phyloP scores from a whole-genome alignment of 2,113 vertebrate genomes.

The Rhynchopsitta pachyrhyncha region DNA sequence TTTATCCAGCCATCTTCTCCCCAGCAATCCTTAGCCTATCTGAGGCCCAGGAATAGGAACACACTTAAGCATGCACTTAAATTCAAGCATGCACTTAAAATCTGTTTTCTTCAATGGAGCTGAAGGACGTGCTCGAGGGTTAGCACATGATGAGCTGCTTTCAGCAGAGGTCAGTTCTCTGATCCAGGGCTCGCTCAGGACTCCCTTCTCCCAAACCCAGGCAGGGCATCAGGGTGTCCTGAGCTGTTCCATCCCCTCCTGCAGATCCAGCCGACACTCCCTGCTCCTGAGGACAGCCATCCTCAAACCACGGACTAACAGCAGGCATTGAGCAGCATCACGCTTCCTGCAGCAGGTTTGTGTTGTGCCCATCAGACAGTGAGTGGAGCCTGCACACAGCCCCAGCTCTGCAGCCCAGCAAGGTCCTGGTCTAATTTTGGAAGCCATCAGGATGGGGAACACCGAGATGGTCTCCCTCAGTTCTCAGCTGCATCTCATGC shows the following conservation, averaged over 20 bases:
- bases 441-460: not conserved
- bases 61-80: not conserved
- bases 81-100: not conserved
- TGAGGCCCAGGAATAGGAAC: not conserved
- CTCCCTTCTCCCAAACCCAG: not conserved
- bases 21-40: not conserved
- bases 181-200: not conserved
- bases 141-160: not conserved
- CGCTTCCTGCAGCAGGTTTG: fast-evolving
- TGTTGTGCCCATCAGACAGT: not conserved
- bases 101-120: not conserved
- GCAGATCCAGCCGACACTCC: not conserved
- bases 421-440: not conserved
- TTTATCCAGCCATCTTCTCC: not conserved
- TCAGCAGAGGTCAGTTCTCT: not conserved
- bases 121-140: not conserved
- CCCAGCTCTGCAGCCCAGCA: not conserved
- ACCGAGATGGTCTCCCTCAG: not conserved
- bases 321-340: fast-evolving
- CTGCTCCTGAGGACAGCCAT: not conserved
- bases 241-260: not conserved
- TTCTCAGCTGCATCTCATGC: not conserved
- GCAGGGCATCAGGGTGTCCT: not conserved
- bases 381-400: not conserved
- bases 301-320: not conserved